Percentiles rank a stretch among this genome's conserved stretches.
These are phyloP conservation scores for Chloropsis cyanopogon DNA, from an alignment of 2,113 vertebrate species.

Conservation along the genomic window DNA sequence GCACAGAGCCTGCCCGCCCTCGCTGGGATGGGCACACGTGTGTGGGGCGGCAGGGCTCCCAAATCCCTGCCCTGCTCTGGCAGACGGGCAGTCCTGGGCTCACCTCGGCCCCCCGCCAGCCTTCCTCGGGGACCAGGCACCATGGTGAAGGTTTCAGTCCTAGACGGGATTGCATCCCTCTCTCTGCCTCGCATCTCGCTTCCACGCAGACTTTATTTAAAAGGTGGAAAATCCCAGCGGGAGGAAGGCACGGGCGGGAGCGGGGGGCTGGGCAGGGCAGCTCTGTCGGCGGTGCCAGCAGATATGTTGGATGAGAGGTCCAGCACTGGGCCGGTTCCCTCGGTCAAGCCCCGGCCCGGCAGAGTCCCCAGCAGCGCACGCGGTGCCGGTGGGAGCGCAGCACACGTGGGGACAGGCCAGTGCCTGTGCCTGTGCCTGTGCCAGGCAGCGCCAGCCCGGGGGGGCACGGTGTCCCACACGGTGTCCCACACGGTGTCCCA, in stretches of 20 bases:
- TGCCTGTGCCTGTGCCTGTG: neutral
- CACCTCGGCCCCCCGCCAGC: neutral
- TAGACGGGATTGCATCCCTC: neutral
- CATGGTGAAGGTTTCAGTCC: accelerated
- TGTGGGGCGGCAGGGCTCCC: neutral
- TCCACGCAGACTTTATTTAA: neutral
- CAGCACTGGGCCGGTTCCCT: accelerated
- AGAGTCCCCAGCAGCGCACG: accelerated
- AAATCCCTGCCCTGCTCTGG: neutral
- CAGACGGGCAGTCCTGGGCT: neutral
- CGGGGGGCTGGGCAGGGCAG: accelerated
- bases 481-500: too few species aligned
- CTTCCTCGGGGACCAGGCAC: neutral
- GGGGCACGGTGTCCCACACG: too few species aligned
- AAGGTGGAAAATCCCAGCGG: neutral
- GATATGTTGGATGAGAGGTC: accelerated
- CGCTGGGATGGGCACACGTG: neutral
- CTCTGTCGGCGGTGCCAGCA: neutral
- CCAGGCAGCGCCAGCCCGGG: accelerated
- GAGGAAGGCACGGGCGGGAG: neutral
- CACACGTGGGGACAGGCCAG: accelerated
- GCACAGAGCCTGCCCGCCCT: neutral
- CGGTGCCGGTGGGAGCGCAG: accelerated
- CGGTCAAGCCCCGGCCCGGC: accelerated
- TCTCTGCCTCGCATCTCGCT: neutral